phyloP scores from a whole-genome alignment of 2,888 invertebrate species.

The Drosophila algonquin region DNA sequence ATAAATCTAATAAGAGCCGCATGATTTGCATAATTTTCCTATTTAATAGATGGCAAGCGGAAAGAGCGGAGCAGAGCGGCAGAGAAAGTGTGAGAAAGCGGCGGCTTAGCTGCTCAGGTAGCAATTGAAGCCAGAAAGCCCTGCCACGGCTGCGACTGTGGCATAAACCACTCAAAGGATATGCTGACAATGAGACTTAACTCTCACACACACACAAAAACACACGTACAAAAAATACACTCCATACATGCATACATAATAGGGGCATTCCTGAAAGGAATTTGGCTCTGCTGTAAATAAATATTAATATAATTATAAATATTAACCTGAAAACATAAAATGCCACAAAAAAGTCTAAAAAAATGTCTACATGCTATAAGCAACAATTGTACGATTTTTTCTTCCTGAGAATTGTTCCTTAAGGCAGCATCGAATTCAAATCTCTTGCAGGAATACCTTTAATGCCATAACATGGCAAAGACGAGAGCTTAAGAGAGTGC shows the following conservation, averaged over 20 bases:
- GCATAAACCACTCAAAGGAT: constrained; percentile 79
- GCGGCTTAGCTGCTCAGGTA: constrained; percentile 46
- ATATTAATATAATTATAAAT: not conserved
- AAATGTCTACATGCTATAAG: no score
- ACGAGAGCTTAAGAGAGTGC: constrained; percentile 30
- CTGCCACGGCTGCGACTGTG: constrained; percentile 35
- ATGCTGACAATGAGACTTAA: constrained; percentile 78
- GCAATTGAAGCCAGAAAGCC: constrained; percentile 60
- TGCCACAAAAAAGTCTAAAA: no score
- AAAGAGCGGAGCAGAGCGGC: not conserved
- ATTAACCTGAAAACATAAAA: not conserved
- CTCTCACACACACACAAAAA: constrained; percentile 41
- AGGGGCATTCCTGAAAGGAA: not conserved
- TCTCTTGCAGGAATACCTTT: not conserved
- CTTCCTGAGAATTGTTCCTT: no score
- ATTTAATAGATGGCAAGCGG: constrained; percentile 59
- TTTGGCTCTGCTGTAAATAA: not conserved
- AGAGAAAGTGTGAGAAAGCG: constrained; percentile 6
- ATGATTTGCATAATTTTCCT: constrained; percentile 81
- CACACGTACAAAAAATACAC: constrained; percentile 3
- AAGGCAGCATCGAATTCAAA: not conserved
- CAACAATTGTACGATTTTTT: no score
- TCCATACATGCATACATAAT: not conserved
- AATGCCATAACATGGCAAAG: not conserved
- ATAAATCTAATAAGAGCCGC: constrained; percentile 78